These are phyloP conservation scores for Drosophila saltans DNA, from an alignment of 1,140 invertebrate genomes.

Conservation along the genomic window DNA sequence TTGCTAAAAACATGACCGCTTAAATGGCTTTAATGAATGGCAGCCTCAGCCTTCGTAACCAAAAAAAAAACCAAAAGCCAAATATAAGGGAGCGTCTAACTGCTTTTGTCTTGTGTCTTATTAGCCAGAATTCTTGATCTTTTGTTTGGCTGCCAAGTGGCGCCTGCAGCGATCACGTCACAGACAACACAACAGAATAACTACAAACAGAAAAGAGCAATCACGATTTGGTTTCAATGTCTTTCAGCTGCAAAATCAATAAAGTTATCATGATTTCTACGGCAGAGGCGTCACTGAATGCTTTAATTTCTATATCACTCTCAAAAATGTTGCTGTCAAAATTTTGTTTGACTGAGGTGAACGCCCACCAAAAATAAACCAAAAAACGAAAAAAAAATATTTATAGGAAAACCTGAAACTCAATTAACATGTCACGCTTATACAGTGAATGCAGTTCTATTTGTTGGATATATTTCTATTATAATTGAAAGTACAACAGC, in stretches of 20 bases:
- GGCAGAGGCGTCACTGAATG: constrained; percentile 61
- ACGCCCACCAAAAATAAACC: constrained; percentile 47
- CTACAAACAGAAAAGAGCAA: constrained; percentile 43
- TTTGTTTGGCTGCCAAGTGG: constrained; percentile 78
- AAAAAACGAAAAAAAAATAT: too few species aligned
- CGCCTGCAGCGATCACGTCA: constrained; percentile 80
- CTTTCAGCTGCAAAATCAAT: constrained; percentile 69
- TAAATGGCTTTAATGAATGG: constrained; percentile 76
- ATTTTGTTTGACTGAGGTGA: constrained; percentile 51
- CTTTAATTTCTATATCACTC: constrained; percentile 59
- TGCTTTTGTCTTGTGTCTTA: constrained; percentile 74
- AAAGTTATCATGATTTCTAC: constrained; percentile 69
- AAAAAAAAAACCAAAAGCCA: constrained; percentile 39
- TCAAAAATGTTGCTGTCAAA: constrained; percentile 66
- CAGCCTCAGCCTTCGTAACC: constrained; percentile 68
- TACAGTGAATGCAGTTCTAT: constrained; percentile 66
- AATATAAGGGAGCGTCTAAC: constrained; percentile 66
- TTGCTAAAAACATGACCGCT: constrained; percentile 54
- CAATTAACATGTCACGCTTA: constrained; percentile 80
- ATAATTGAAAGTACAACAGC: constrained; percentile 71
- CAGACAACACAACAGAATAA: constrained; percentile 49
- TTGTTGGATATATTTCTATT: constrained; percentile 15
- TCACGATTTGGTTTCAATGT: constrained; percentile 77
- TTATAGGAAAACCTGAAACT: constrained; percentile 44
- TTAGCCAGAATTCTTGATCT: constrained; percentile 77